Evolutionary conservation across 2,113 vertebrate genomes (phyloP).

Genomic region (Boulengeromyrus knoepffleri): DNA sequence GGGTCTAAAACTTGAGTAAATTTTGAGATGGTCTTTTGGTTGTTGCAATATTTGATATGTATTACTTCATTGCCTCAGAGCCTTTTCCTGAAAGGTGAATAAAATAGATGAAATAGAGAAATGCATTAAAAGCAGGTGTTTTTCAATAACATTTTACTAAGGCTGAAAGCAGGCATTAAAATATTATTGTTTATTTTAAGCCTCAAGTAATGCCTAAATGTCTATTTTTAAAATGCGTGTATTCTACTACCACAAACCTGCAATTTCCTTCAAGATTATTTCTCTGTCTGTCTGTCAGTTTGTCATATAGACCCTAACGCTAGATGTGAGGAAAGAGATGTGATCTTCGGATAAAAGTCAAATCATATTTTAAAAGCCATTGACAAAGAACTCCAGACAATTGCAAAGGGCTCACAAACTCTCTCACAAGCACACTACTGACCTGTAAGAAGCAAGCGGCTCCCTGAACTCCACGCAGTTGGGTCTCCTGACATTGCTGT

Average conservation of each 20-base stretch:
- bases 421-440: not conserved
- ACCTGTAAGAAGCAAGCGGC: constrained; percentile 80
- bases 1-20: too few species aligned
- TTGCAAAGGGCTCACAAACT: not conserved
- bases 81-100: not conserved
- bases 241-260: not conserved
- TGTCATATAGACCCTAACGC: not conserved
- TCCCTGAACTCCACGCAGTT: constrained; percentile 76
- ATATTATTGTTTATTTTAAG: not conserved
- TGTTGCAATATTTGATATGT: not conserved
- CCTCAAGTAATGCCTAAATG: not conserved
- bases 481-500: constrained; percentile 76
- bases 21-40: too few species aligned
- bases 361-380: not conserved
- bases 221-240: not conserved
- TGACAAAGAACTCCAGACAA: not conserved
- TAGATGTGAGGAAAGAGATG: not conserved
- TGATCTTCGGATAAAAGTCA: not conserved
- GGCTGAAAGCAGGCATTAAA: not conserved
- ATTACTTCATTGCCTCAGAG: not conserved
- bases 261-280: not conserved
- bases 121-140: not conserved
- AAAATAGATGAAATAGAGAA: not conserved
- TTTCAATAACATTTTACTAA: not conserved
- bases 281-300: not conserved